A percentile compares a stretch with the other conserved stretches of the same genome.
phyloP scores from a whole-genome alignment of 2,888 invertebrate genomes.

The Cephus rjabovi region DNA sequence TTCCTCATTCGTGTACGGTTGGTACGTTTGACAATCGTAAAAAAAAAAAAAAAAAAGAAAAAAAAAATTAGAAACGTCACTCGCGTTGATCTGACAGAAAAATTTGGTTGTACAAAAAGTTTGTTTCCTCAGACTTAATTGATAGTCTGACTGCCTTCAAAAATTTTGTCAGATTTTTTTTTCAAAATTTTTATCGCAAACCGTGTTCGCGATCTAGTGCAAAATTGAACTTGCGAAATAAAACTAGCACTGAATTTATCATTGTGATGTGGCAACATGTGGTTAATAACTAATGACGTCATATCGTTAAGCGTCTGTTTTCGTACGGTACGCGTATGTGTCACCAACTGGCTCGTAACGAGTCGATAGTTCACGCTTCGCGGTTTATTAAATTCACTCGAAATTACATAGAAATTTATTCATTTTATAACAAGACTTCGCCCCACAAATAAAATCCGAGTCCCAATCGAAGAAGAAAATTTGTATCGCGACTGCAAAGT shows the following conservation, averaged over 20 bases:
- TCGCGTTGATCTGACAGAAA: too few relatives aligned
- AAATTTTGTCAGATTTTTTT: too few relatives aligned
- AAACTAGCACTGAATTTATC: neutral
- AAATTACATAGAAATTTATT: neutral
- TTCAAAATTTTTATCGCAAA: neutral
- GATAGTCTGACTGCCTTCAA: too few relatives aligned
- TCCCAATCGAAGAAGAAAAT: neutral
- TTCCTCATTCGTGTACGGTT: neutral
- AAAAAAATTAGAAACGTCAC: neutral
- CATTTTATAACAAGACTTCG: neutral
- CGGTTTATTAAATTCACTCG: neutral
- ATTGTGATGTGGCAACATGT: neutral
- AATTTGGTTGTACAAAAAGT: neutral
- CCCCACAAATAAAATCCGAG: neutral
- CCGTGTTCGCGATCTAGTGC: neutral
- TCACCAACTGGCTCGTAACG: neutral
- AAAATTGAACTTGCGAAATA: neutral
- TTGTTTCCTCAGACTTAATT: neutral
- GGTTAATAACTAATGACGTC: neutral
- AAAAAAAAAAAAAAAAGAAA: neutral
- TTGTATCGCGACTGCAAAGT: neutral
- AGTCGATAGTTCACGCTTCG: neutral
- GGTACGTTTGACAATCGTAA: too few relatives aligned
- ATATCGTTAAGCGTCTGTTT: neutral
- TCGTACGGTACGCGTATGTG: neutral